phyloP scores from a whole-genome alignment of 2,888 invertebrate genomes.

The Acanthosepion esculentum region DNA sequence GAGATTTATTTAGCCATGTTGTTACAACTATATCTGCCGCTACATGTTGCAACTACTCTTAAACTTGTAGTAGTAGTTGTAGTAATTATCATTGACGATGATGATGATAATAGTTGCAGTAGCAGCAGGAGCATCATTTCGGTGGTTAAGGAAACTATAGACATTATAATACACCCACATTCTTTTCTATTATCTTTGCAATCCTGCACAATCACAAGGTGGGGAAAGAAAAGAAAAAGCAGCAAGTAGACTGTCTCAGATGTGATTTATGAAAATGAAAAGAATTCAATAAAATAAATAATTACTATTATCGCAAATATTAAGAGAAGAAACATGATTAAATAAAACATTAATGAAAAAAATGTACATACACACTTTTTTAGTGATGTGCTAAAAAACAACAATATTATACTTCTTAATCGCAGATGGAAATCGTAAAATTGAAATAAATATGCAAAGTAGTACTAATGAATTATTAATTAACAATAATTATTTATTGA shows the following conservation, averaged over 20 bases:
- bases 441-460: too few species aligned
- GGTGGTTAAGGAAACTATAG: conserved; percentile 17
- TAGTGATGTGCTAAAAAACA: too few species aligned
- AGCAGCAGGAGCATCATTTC: neutral
- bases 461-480: too few species aligned
- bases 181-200: neutral
- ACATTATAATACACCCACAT: conserved; percentile 33
- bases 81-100: neutral
- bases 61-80: neutral
- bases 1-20: neutral
- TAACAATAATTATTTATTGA: too few species aligned
- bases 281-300: neutral
- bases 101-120: neutral
- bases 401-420: too few species aligned
- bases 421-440: too few species aligned
- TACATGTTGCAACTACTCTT: neutral
- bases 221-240: neutral
- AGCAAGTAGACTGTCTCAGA: neutral
- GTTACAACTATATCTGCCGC: neutral
- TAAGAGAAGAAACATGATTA: too few species aligned
- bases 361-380: too few species aligned
- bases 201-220: neutral
- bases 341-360: too few species aligned
- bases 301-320: neutral
- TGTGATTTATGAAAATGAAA: neutral